Evolutionary conservation across 2,888 invertebrate species (phyloP).

Genomic region (Baccha elongata): DNA sequence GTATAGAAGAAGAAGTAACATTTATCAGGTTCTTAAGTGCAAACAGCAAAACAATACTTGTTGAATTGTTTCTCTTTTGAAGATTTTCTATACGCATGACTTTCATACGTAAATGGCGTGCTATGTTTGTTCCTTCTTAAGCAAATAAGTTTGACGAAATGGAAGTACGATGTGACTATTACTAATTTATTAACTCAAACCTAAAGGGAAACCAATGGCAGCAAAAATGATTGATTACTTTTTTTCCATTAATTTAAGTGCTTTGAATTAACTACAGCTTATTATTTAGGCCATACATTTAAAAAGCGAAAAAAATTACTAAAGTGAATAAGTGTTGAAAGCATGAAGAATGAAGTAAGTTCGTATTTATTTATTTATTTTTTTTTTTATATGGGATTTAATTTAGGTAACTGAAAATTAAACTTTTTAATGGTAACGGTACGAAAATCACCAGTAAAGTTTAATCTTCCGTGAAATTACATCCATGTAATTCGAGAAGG

Average conservation of each 20-base stretch:
- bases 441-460: no score
- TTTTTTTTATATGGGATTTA: no score
- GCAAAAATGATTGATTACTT: constrained; percentile 1
- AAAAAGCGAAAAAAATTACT: no score
- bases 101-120: background rate
- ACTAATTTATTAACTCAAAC: constrained; percentile 1
- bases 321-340: no score
- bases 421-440: no score
- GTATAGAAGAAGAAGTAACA: background rate
- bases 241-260: constrained; percentile 22
- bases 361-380: no score
- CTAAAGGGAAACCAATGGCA: background rate
- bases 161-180: background rate
- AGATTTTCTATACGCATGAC: background rate
- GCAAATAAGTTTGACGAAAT: background rate
- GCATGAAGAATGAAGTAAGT: no score
- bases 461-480: no score
- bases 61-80: background rate
- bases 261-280: background rate
- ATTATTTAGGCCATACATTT: no score
- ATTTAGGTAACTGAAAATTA: no score
- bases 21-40: background rate
- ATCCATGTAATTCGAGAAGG: no score
- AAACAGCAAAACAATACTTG: background rate
- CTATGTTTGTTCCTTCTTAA: background rate